A percentile compares a stretch with the other conserved stretches of the same genome.
phyloP scores from a whole-genome alignment of 2,113 vertebrate species.

The Elaphurus davidianus region DNA sequence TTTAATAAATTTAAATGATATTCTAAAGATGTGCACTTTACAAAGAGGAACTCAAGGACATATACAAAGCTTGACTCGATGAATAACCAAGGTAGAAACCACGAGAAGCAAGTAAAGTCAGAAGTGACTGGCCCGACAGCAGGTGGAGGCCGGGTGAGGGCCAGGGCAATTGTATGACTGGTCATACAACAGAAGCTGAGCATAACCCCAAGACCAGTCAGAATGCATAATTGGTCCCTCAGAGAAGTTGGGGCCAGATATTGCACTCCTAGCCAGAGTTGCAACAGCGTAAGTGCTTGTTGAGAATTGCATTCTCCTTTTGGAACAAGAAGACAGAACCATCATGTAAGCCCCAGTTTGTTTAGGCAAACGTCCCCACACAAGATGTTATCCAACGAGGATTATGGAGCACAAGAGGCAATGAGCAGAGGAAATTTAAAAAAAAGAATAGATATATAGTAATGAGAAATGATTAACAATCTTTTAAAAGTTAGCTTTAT shows the following conservation, averaged over 20 bases:
- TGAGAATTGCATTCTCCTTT: accelerated
- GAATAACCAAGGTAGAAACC: not conserved
- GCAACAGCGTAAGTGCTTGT: accelerated
- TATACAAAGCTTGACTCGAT: not conserved
- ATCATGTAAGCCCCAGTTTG: accelerated
- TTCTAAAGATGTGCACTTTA: not conserved
- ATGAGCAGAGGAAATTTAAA: accelerated
- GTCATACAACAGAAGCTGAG: accelerated
- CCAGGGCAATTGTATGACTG: accelerated
- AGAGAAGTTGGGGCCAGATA: not conserved
- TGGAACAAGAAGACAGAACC: not conserved
- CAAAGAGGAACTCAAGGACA: not conserved
- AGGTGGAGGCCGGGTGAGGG: not conserved
- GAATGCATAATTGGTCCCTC: accelerated
- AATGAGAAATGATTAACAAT: not conserved
- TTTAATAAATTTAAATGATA: not conserved
- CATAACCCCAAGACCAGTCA: not conserved
- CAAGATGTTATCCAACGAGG: accelerated
- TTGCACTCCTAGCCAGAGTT: accelerated
- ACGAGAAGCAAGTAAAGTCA: accelerated
- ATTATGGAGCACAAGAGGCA: not conserved
- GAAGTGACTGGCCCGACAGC: accelerated
- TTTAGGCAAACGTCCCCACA: not conserved
- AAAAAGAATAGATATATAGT: too few relatives aligned
- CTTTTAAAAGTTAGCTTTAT: not conserved